Evolutionary conservation across 2,888 invertebrate species (phyloP).

Genomic region (Blera fallax): DNA sequence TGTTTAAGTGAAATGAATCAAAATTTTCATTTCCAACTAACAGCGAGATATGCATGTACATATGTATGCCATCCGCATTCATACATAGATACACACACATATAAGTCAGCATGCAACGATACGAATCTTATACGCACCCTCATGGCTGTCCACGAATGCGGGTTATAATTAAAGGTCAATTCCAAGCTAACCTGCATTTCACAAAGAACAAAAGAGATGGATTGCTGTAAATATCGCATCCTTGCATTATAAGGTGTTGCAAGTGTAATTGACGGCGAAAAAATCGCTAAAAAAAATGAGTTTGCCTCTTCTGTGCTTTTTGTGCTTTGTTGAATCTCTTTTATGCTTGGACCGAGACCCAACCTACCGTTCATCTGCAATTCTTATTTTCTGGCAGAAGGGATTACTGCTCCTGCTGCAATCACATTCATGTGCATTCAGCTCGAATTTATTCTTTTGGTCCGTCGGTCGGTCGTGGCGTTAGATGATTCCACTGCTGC

Average conservation of each 20-base stretch:
- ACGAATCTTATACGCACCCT: conserved; percentile 24
- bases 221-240: conserved; percentile 51
- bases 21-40: neutral
- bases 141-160: conserved; percentile 24
- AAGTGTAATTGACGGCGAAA: conserved; percentile 62
- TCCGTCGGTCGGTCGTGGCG: conserved; percentile 33
- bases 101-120: neutral
- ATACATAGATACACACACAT: too few species aligned
- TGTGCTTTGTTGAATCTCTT: neutral
- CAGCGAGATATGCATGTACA: too few species aligned
- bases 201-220: conserved; percentile 1
- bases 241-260: conserved; percentile 60
- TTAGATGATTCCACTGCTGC: conserved; percentile 26
- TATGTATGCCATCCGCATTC: neutral
- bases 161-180: conserved; percentile 61
- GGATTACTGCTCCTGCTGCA: conserved; percentile 65
- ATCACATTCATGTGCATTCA: conserved; percentile 66
- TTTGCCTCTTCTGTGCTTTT: neutral
- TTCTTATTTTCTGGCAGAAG: conserved; percentile 67
- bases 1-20: neutral
- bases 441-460: conserved; percentile 68
- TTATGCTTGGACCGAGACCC: conserved; percentile 17
- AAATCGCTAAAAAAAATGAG: conserved; percentile 32
- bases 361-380: conserved; percentile 54
- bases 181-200: conserved; percentile 53